Percentiles rank a stretch among this genome's conserved stretches.
These are phyloP conservation scores for Bombus superbus DNA, from an alignment of 1,140 invertebrate genomes.

Conservation along the genomic window DNA sequence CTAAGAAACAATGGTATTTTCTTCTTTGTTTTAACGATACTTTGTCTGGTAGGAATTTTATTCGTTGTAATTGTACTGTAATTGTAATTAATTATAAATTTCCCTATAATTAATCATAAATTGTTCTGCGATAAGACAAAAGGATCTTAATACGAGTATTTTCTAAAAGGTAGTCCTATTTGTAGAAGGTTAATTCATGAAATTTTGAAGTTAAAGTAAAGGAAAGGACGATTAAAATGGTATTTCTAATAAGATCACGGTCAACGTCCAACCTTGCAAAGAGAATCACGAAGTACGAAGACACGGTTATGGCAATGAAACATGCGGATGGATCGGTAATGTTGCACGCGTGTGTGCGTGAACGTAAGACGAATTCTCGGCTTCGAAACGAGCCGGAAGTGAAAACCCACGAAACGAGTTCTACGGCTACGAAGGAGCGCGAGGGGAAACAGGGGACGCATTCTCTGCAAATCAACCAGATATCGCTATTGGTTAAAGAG, in stretches of 20 bases:
- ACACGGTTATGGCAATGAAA: too few relatives aligned
- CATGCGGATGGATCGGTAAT: too few relatives aligned
- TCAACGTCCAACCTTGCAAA: neutral
- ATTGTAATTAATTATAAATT: too few relatives aligned
- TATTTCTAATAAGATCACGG: neutral
- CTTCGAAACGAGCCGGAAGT: constrained; percentile 25
- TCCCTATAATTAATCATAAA: too few relatives aligned
- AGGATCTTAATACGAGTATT: too few relatives aligned
- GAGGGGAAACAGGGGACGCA: neutral
- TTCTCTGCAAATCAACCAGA: neutral
- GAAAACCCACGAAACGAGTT: constrained; percentile 37
- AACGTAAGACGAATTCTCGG: constrained; percentile 1
- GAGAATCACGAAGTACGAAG: neutral
- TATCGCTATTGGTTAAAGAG: constrained; percentile 7
- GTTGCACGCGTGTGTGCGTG: too few relatives aligned
- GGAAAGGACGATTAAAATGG: neutral
- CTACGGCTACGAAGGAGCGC: neutral
- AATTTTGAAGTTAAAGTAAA: neutral
- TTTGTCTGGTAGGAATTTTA: too few relatives aligned
- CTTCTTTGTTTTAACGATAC: too few relatives aligned
- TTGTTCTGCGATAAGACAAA: too few relatives aligned
- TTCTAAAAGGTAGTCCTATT: too few relatives aligned
- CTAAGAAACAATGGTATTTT: too few relatives aligned
- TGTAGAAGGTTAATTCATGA: neutral
- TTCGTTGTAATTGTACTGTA: too few relatives aligned